Evolutionary conservation across 2,113 vertebrate genomes (phyloP).

Genomic region (Coracopsis vasa): DNA sequence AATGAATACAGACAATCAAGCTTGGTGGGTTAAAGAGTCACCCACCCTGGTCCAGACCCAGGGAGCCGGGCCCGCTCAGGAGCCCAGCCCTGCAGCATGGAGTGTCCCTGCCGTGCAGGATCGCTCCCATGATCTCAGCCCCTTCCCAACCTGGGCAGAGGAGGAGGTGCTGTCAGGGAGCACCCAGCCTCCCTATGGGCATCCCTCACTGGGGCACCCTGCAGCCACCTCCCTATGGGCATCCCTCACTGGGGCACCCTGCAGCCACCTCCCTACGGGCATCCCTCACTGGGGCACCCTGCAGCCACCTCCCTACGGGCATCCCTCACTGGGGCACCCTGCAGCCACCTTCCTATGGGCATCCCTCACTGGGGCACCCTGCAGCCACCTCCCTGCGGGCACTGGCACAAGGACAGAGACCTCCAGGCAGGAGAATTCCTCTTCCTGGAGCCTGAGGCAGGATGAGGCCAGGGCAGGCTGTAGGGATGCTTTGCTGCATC

Average conservation of each 20-base stretch:
- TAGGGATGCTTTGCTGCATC: neutral
- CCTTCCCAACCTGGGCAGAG: fast-evolving
- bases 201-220: neutral
- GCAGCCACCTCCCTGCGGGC: fast-evolving
- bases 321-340: too few relatives aligned
- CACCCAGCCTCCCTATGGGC: fast-evolving
- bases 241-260: neutral
- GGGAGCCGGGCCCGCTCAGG: neutral
- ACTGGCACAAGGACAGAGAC: fast-evolving
- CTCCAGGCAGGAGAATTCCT: neutral
- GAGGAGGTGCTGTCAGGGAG: neutral
- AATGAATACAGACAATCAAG: neutral
- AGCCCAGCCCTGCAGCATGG: neutral
- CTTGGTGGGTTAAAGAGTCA: neutral
- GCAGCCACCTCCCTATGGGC: fast-evolving
- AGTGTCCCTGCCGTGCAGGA: fast-evolving
- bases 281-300: neutral
- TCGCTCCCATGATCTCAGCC: neutral
- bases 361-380: neutral
- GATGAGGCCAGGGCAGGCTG: neutral
- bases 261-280: neutral
- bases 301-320: fast-evolving
- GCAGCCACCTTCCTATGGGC: fast-evolving
- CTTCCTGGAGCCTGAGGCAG: fast-evolving
- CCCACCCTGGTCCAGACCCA: too few relatives aligned